Percentiles rank a stretch among this genome's conserved stretches.
phyloP scores from a whole-genome alignment of 2,888 invertebrate genomes.

The Trichacis sp. region DNA sequence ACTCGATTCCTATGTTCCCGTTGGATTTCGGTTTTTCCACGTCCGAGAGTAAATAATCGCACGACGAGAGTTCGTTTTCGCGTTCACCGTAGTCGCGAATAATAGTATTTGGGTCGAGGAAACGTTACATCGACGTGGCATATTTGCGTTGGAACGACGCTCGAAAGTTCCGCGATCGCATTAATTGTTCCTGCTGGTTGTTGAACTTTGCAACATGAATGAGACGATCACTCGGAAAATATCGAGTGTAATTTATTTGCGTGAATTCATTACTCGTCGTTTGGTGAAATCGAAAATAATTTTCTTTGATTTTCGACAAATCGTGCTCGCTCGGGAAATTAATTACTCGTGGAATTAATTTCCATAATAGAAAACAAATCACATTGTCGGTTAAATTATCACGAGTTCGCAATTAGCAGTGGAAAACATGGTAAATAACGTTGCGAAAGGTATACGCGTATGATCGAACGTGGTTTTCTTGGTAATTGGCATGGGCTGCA shows the following conservation, averaged over 20 bases:
- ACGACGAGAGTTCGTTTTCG: slow-evolving; percentile 11
- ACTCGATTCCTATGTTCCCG: slow-evolving; percentile 30
- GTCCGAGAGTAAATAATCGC: slow-evolving; percentile 20
- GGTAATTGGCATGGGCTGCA: slow-evolving; percentile 21
- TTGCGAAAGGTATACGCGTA: slow-evolving; percentile 9
- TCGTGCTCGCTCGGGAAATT: background rate
- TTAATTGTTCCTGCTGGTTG: too few relatives aligned
- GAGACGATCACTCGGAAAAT: too few relatives aligned
- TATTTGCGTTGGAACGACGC: too few relatives aligned
- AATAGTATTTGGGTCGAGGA: too few relatives aligned
- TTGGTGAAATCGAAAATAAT: background rate
- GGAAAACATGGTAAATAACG: background rate
- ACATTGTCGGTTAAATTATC: background rate
- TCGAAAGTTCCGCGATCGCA: too few relatives aligned
- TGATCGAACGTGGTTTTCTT: slow-evolving; percentile 31
- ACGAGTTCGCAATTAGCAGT: background rate
- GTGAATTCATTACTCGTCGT: background rate
- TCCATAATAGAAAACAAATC: background rate
- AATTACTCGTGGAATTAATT: background rate
- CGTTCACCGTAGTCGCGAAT: background rate
- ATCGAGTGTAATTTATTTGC: background rate
- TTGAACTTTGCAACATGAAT: too few relatives aligned
- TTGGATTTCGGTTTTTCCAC: slow-evolving; percentile 25
- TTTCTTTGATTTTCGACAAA: background rate
- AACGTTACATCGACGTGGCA: too few relatives aligned